A percentile compares a stretch with the other conserved stretches of the same genome.
phyloP scores from a whole-genome alignment of 2,113 vertebrate species.

The Condylura cristata region DNA sequence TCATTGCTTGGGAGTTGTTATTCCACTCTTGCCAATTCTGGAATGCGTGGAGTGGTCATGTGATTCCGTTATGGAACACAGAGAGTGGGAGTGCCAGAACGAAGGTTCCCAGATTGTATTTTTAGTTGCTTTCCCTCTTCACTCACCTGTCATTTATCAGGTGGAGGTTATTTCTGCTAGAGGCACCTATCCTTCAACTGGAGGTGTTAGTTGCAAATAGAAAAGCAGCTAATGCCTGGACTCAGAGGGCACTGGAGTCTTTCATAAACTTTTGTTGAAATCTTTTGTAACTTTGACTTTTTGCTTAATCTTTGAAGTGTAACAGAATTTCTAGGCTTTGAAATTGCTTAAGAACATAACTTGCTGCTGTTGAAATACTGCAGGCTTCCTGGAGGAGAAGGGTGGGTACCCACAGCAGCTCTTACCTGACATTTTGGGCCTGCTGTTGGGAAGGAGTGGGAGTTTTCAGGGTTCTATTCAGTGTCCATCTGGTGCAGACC shows the following conservation, averaged over 20 bases:
- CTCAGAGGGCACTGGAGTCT: not conserved
- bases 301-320: not conserved
- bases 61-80: not conserved
- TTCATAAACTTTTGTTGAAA: not conserved
- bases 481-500: too few relatives aligned
- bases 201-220: not conserved
- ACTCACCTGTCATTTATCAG: not conserved
- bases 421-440: not conserved
- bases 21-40: not conserved
- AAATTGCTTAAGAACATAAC: not conserved
- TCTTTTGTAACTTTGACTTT: not conserved
- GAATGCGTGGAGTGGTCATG: not conserved
- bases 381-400: not conserved
- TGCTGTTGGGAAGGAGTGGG: too few relatives aligned
- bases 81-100: not conserved
- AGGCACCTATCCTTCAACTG: not conserved
- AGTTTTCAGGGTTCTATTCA: rapidly evolving
- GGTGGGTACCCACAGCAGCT: rapidly evolving
- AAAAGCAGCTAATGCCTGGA: not conserved
- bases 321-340: not conserved
- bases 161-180: not conserved
- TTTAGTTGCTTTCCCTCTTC: not conserved
- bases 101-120: not conserved
- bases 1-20: not conserved
- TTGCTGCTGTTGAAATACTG: not conserved